These are phyloP conservation scores for Ammodramus savannarum DNA, from an alignment of 2,113 vertebrate genomes.

Conservation along the genomic window DNA sequence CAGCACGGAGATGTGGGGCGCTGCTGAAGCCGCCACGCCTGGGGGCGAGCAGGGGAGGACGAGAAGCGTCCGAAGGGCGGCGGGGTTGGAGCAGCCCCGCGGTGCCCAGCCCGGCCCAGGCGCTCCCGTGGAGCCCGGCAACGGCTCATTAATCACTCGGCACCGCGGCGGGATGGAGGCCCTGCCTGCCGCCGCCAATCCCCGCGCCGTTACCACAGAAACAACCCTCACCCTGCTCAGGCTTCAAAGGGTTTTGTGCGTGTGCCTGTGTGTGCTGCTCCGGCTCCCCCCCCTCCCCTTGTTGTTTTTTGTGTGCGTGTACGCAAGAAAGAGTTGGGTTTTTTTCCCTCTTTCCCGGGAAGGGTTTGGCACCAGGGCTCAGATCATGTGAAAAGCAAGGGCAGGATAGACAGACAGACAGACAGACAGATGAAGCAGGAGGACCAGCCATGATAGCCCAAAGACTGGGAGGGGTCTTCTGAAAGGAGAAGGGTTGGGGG, in stretches of 20 bases:
- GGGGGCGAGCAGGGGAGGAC: accelerated
- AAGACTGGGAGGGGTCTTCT: neutral
- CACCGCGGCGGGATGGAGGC: conserved; percentile 63
- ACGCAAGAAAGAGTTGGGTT: neutral
- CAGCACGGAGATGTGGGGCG: accelerated
- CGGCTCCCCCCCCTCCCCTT: neutral
- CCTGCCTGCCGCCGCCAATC: conserved; percentile 66
- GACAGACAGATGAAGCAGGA: neutral
- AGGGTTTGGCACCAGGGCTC: conserved; percentile 17
- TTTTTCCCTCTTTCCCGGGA: conserved; percentile 20
- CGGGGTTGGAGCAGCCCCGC: accelerated
- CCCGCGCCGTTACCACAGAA: conserved; percentile 76
- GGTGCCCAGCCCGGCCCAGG: neutral
- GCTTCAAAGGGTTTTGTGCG: conserved; percentile 70
- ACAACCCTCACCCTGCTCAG: conserved; percentile 79
- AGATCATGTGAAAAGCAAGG: neutral
- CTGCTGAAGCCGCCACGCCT: accelerated
- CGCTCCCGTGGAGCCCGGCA: neutral
- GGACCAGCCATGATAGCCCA: neutral
- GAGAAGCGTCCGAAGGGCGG: accelerated
- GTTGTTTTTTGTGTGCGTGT: conserved; percentile 23
- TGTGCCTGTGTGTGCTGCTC: conserved; percentile 47
- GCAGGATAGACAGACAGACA: neutral
- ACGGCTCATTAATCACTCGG: conserved; percentile 70
- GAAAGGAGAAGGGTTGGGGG: neutral